phyloP scores from a whole-genome alignment of 2,113 vertebrate species.

The Aix galericulata region DNA sequence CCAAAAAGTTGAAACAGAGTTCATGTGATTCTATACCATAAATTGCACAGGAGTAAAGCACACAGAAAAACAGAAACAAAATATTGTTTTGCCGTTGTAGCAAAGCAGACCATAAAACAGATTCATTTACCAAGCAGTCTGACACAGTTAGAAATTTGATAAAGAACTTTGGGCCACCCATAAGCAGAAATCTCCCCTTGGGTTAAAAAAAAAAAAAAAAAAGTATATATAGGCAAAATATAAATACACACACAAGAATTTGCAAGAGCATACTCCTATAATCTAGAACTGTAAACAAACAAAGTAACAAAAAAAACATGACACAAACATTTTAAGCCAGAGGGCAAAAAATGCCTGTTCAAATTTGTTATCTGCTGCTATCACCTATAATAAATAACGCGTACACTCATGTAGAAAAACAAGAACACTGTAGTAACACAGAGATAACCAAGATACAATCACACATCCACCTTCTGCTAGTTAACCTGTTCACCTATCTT shows the following conservation, averaged over 20 bases:
- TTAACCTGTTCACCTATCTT: not conserved
- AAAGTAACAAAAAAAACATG: not conserved
- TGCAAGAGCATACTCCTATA: not conserved
- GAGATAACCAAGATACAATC: not conserved
- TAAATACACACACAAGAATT: not conserved
- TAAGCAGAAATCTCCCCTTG: not conserved
- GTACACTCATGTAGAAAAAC: not conserved
- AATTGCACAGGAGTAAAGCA: not conserved
- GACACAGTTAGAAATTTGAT: not conserved
- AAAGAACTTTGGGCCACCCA: not conserved
- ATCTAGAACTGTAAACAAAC: not conserved
- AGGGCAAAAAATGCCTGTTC: not conserved
- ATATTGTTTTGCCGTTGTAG: not conserved
- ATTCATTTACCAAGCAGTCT: not conserved
- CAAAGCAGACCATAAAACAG: not conserved
- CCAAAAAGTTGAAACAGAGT: not conserved
- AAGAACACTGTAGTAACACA: not conserved
- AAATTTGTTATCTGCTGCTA: not conserved
- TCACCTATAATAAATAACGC: not conserved
- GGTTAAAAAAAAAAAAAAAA: too few species aligned
- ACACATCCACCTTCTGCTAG: not conserved
- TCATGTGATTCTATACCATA: not conserved
- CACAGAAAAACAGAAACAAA: not conserved
- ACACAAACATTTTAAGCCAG: not conserved
- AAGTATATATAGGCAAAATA: not conserved